Evolutionary conservation across 2,797 vertebrate genomes (phyloP), one percentile per base, ranked within the genome.

Genomic region (Anabacerthia variegaticeps): DNA sequence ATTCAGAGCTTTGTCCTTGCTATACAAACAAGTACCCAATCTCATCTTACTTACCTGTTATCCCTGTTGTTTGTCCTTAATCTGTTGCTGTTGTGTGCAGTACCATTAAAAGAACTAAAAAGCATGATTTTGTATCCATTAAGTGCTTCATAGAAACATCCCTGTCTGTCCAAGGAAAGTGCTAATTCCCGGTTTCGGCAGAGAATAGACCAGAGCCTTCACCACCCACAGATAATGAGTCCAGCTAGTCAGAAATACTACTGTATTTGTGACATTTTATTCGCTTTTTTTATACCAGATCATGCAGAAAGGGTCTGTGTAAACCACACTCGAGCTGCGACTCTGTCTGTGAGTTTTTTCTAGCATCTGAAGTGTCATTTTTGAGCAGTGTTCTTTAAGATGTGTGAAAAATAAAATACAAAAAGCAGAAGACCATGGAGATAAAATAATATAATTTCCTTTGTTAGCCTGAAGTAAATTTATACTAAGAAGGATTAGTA

Each of bases 401-500:
- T 15, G 3, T 48, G 3, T 56, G 58, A 85, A 78, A 88, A 62
- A 28, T 32, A 4, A 90, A 78, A 76, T 30, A 21, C 7, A 51
- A 54, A 74, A 91, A 26, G 7, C 8, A 82, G 54, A 78, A 56
- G 14, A 59, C 27, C 8, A 49, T 34, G 44, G 7, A 52, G 51
- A 32, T 62, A 56, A 87, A 88, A 62, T 51, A 75, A 49, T 54
- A 66, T 19, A 22, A 49, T 85, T 88, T 88, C 17, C 6, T 77
- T 71, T 85, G 27, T 69, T 76, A 91, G 18, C 26, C 26, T 85
- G 51, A 88, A 82, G 32, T 67, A 91, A 74, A 76, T 89, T 71
- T 89, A 79, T 85, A 91, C 91, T 91, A 94, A 63, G 39, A 93
- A 82, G 26, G 44, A 89, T 80, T 91, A 95, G 12, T 41, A 91